Evolutionary conservation across 37 sponge, comb jelly and placozoan genomes (phyloP), one percentile per base, ranked within the genome.

Genomic region (Oscarella lobularis): DNA sequence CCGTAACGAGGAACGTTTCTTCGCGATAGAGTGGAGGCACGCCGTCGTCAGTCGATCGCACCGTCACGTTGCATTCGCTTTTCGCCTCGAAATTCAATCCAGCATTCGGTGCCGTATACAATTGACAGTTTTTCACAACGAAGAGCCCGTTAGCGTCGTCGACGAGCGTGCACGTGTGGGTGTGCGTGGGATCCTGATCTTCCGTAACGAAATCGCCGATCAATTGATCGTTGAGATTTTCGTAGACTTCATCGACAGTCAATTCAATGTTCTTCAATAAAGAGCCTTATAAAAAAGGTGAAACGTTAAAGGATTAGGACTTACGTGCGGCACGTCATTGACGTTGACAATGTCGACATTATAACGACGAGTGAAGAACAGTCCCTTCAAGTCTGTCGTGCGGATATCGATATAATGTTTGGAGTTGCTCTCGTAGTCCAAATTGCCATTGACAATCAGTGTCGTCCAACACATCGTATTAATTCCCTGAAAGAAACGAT

Each of bases 11-110:
- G 31, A n/a, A 68, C 71, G 71, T n/a, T 68, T 68, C 71, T 4
- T 68, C 71, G 29, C n/a, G n/a, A 68, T n/a, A n/a, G 33, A 68
- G 29, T 68, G 71, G 33, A 32, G 71, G 71, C 31, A 20, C 29
- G 6, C 71, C 71, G 31, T 68, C 71, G 31, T 68, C 71, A n/a
- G 71, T 68, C 5, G 71, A 68, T 14, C 6, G 29, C 4, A 68
- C 29, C 5, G 71, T n/a, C n/a, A 68, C 31, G 29, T 68, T 68
- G n/a, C 31, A 14, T 35, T 48, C 60, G 14, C 60, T 34, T 68
- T 68, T 5, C 29, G 71, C 6, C 31, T 68, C 71, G 31, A 34
- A 68, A 35, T 68, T 20, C 71, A 68, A 68, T 32, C 33, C 33
- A 20, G 71, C 71, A 4, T 32, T 68, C 29, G 71, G 4, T 29